phyloP scores from a whole-genome alignment of 2,797 vertebrate genomes.

The Phalanger gymnotis region DNA sequence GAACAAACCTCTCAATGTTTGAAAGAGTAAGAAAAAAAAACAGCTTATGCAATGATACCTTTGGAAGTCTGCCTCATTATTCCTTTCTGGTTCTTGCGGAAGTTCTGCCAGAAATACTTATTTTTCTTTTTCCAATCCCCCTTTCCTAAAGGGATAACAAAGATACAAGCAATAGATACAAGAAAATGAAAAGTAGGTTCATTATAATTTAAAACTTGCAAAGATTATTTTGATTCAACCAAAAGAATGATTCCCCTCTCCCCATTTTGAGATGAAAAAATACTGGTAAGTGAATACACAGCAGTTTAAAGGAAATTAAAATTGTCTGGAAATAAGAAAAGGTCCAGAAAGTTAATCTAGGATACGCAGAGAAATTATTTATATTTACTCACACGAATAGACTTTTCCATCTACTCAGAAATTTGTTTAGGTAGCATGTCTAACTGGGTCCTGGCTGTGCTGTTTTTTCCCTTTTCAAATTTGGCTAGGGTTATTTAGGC shows the following conservation, averaged over 20 bases:
- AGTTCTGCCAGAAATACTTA: conserved; percentile 99
- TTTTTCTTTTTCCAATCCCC: conserved; percentile 99
- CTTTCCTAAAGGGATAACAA: conserved; percentile 88
- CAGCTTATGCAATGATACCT: conserved; percentile 85
- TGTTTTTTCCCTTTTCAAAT: conserved; percentile 42
- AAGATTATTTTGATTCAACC: conserved; percentile 64
- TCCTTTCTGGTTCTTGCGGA: conserved; percentile 95
- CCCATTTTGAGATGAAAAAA: conserved; percentile 27
- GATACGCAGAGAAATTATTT: conserved; percentile 57
- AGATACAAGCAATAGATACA: conserved; percentile 70
- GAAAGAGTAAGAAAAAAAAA: neutral
- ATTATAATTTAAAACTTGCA: conserved; percentile 57
- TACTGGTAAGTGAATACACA: conserved; percentile 56
- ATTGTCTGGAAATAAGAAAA: conserved; percentile 60
- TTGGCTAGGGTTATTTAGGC: conserved; percentile 53
- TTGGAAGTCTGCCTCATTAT: conserved; percentile 94
- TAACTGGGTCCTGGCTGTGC: conserved; percentile 59
- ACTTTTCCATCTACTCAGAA: conserved; percentile 57
- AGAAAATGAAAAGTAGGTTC: conserved; percentile 73
- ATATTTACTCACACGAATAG: conserved; percentile 26
- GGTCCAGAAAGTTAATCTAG: conserved; percentile 43
- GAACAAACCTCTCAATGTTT: neutral
- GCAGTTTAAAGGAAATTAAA: conserved; percentile 68
- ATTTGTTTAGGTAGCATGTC: conserved; percentile 49
- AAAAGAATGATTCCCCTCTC: conserved; percentile 33